Conservation (phyloP, 2,113 vertebrate genomes). For the Ophthalmotilapia sp. region DNA sequence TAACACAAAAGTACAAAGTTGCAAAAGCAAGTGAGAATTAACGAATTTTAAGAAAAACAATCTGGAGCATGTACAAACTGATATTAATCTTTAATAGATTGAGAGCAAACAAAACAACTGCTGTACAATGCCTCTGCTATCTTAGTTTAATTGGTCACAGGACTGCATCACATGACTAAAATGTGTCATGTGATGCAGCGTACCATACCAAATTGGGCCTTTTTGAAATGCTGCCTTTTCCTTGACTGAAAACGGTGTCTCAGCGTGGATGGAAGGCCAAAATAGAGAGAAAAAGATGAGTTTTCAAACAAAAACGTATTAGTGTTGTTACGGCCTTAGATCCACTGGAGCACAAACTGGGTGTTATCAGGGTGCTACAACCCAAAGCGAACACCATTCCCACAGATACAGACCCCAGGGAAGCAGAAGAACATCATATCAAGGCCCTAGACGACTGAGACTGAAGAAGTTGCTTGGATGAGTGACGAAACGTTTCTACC, state of each 20-base stretch:
- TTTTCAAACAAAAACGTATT: neutral
- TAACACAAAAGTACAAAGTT: neutral
- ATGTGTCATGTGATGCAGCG: neutral
- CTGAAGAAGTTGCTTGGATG: neutral
- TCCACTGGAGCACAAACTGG: neutral
- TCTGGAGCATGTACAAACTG: neutral
- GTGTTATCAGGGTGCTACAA: neutral
- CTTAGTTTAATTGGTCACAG: neutral
- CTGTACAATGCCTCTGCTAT: neutral
- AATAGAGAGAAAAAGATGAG: neutral
- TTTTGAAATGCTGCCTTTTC: neutral
- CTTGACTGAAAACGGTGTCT: neutral
- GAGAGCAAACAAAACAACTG: neutral
- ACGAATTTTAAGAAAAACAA: neutral
- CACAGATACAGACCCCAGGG: neutral
- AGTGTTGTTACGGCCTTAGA: neutral
- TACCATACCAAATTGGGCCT: neutral
- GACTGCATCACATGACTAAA: neutral
- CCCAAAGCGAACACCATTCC: neutral
- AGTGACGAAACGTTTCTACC: neutral
- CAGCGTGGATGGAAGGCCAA: neutral
- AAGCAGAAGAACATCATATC: neutral
- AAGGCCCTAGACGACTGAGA: neutral
- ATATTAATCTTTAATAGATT: neutral
- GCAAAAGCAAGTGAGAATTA: neutral